Conservation (phyloP, 2,797 vertebrate species). For the Thunnus albacares region DNA sequence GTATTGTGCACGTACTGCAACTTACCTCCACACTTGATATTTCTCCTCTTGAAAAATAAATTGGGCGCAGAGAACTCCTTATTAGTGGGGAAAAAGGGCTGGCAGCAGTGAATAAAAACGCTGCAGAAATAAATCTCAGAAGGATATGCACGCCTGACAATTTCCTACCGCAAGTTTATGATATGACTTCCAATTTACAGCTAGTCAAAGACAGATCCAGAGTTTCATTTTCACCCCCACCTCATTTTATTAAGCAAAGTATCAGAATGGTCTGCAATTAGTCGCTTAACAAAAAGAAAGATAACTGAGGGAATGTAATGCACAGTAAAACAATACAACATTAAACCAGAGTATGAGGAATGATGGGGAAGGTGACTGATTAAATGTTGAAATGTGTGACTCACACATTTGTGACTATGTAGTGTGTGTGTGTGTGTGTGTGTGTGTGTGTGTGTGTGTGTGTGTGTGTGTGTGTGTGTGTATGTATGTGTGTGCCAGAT, state of each 20-base stretch:
- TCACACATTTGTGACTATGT: slow-evolving; percentile 24
- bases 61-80: neutral
- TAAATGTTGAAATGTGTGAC: slow-evolving; percentile 48
- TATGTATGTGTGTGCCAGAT: slow-evolving; percentile 28
- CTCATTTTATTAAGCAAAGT: slow-evolving; percentile 83
- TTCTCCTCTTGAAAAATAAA: too few species aligned
- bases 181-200: neutral
- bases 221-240: slow-evolving; percentile 51
- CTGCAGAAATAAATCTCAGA: neutral
- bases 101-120: neutral
- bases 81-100: neutral
- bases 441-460: slow-evolving; percentile 5
- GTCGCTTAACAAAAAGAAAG: slow-evolving; percentile 63
- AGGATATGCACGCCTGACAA: neutral
- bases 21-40: neutral
- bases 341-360: slow-evolving; percentile 54
- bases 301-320: slow-evolving; percentile 63
- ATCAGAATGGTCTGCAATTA: slow-evolving; percentile 77
- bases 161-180: neutral
- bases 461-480: slow-evolving; percentile 2
- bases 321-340: slow-evolving; percentile 53
- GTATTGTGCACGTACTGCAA: neutral
- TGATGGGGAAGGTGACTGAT: slow-evolving; percentile 40
- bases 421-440: slow-evolving; percentile 12
- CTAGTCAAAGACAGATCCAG: slow-evolving; percentile 16